Evolutionary conservation across 2,797 vertebrate genomes (phyloP), one percentile per base, ranked within the genome.

Genomic region (Melanotaenia trifasciata): DNA sequence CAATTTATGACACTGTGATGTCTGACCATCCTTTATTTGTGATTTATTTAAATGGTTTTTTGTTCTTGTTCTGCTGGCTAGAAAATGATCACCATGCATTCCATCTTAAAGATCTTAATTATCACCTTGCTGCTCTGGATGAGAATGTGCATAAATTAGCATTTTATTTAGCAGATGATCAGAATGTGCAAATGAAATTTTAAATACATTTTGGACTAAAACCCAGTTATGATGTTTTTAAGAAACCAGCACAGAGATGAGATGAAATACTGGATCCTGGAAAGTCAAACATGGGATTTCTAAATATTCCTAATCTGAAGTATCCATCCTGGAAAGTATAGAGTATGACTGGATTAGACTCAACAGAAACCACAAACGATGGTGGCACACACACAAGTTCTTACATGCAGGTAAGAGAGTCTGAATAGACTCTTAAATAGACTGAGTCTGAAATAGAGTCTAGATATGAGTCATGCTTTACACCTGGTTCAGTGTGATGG

Each of bases 401-500:
- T 40, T 32, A 68, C 79, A 43, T 58, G 77, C n/a, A 38, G 32
- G 60, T 71, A 24, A 63, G 60, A 65, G 8, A 22, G 28, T 62
- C 51, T 69, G 11, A 76, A 72, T 58, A 33, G 26, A 26, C 60
- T 45, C 6, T 16, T 13, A 56, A 28, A 56, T 30, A 16, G 51
- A 70, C 57, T 70, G 11, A 36, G 26, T 50, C 70, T 65, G 60
- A 62, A 56, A 40, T 10, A 76, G 79, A 43, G 74, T 65, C 40
- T 22, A 59, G 47, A n/a, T 68, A 47, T 91, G 89, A 90, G 65
- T 92, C 87, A 91, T 50, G 35, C 76, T 35, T 84, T 72, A 87
- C 90, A 93, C 84, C 90, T 92, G 90, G 80, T 86, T 72, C 43
- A 33, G 47, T 57, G 24, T 83, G 76, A 91, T 54, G 69, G 70